phyloP scores from a whole-genome alignment of 2,888 invertebrate species.

The Lissocephala sabroskyi region DNA sequence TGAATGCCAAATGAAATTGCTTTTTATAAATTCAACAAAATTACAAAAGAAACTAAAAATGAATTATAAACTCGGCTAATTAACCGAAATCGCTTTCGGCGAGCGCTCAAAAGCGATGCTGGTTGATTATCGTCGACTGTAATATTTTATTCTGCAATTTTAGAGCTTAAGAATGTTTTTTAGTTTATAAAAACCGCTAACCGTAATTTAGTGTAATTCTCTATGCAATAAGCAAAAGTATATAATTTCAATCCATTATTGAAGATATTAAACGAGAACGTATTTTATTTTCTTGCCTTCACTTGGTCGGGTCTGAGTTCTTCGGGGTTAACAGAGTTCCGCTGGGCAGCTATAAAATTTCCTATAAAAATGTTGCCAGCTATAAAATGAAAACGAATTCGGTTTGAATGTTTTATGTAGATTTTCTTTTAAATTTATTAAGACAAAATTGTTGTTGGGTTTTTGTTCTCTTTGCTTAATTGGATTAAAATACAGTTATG shows the following conservation, averaged over 20 bases:
- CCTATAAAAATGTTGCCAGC: too few species aligned
- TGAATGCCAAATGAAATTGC: conserved; percentile 55
- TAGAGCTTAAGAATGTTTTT: conserved; percentile 54
- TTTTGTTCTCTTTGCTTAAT: conserved; percentile 39
- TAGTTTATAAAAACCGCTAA: conserved; percentile 52
- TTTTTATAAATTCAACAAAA: conserved; percentile 39
- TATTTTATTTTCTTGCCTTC: conserved; percentile 7
- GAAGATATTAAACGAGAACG: too few species aligned
- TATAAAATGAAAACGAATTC: conserved; percentile 4
- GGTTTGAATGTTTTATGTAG: conserved; percentile 15
- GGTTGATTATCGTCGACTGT: too few species aligned
- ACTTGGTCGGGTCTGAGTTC: conserved; percentile 9
- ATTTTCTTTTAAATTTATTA: conserved; percentile 70
- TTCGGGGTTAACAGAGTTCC: too few species aligned
- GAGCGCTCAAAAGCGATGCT: too few species aligned
- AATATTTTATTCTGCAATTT: conserved; percentile 30
- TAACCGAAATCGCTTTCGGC: too few species aligned
- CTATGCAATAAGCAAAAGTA: conserved; percentile 49
- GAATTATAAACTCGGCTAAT: conserved; percentile 20
- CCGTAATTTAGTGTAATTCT: conserved; percentile 53
- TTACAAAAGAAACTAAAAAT: conserved; percentile 20
- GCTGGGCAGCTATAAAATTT: too few species aligned
- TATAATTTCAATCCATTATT: conserved; percentile 8
- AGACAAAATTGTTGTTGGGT: conserved; percentile 62
- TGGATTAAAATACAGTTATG: conserved; percentile 71